Base-by-base conservation (phyloP, 2,888 invertebrate genomes). In the Anthophora plumipes region DNA sequence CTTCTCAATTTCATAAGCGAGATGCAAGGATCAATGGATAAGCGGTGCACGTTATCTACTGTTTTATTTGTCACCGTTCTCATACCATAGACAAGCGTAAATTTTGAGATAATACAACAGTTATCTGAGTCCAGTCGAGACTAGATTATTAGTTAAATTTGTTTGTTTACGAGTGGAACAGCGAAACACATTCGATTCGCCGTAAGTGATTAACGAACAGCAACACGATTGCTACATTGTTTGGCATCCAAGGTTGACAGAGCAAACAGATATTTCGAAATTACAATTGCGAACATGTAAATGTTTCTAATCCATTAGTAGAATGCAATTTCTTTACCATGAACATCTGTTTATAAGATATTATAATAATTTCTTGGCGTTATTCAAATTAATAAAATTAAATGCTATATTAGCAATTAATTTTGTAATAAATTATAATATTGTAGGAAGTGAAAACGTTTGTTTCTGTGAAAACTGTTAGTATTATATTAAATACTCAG, bases 131-230 rank as follows among this genome's bases (percentile, higher is more conserved):
- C 46, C 17, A 6, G 37, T 50, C 9, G 48, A 41, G 41, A 52
- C 50, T 71, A 61, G 50, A 66, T 79, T 77, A 66, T 79, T 77
- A 79, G 52, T 70, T 79, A 79, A 77, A 71, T 66, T 79, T 79
- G 70, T 70, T 66, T 79, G 77, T 70, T 70, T 55, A 71, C 48
- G 54, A 22, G 43, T n/a, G 31, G n/a, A 48, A 60, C 66, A 17
- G 77, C n/a, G 14, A 77, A 48, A 64, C 79, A 43, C 48, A 71
- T 70, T 70, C 52, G 54, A 55, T 48, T 66, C 41, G 22, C 60
- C 54, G 37, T 79, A 79, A 77, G 60, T 77, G 79, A 79, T 79
- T 71, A 77, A 79, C 66, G 48, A 66, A 55, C 48, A 55, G 54
- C n/a, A 17, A 14, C n/a, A 60, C 64, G 41, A 66, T 60, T 70